Percentiles rank a stretch among this genome's conserved stretches.
Evolutionary conservation across 2,888 invertebrate species (phyloP).

Genomic region (Lingula anatina): DNA sequence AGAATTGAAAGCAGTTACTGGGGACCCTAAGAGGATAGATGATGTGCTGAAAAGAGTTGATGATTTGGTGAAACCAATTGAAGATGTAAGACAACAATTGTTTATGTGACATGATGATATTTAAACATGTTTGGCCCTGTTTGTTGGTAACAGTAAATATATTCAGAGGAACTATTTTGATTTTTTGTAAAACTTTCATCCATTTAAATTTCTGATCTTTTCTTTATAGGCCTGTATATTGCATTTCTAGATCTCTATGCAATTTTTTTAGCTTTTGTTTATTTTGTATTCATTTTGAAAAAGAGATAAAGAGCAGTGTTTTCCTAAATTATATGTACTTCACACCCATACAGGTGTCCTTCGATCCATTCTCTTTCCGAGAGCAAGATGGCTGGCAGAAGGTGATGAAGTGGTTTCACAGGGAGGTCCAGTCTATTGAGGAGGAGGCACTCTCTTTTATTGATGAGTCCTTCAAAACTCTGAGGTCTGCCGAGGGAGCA

Average conservation of each 20-base stretch:
- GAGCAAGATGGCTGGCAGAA: slow-evolving; percentile 83
- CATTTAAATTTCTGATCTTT: too few species aligned
- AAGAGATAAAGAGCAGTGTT: too few species aligned
- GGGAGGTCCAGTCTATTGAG: slow-evolving; percentile 69
- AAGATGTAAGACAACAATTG: slow-evolving; percentile 31
- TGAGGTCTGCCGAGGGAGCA: slow-evolving; percentile 77
- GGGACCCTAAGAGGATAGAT: slow-evolving; percentile 81
- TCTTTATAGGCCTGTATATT: too few species aligned
- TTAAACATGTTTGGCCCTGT: too few species aligned
- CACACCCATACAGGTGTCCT: slow-evolving; percentile 76
- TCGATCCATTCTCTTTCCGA: slow-evolving; percentile 74
- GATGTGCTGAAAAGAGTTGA: slow-evolving; percentile 76
- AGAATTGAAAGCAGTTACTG: slow-evolving; percentile 79
- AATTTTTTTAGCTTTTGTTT: too few species aligned
- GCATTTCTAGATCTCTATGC: too few species aligned
- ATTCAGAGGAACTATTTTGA: too few species aligned
- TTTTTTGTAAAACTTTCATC: too few species aligned
- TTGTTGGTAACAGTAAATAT: too few species aligned
- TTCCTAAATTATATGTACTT: too few species aligned
- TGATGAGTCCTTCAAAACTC: slow-evolving; percentile 75
- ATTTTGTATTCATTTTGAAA: too few species aligned
- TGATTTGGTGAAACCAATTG: slow-evolving; percentile 65
- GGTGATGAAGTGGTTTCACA: slow-evolving; percentile 71
- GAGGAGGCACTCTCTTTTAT: slow-evolving; percentile 78
- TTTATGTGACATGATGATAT: too few species aligned